Percentiles rank a stretch among this genome's conserved stretches.
Conservation (phyloP, 2,113 vertebrate genomes). For the Ictalurus furcatus region DNA sequence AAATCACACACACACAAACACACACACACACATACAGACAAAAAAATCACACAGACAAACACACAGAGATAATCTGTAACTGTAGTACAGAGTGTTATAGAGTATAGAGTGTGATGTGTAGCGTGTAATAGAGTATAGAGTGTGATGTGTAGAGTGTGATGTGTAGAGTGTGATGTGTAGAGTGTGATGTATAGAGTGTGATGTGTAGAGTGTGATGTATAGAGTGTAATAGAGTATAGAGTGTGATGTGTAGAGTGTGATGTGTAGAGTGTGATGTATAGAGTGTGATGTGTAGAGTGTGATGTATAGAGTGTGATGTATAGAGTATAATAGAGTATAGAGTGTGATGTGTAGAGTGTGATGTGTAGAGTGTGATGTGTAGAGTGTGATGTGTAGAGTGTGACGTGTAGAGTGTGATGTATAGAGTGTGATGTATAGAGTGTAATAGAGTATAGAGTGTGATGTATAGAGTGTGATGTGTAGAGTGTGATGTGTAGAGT, state of each 20-base stretch:
- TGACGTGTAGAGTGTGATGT: not conserved
- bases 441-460: constrained; percentile 3
- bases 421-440: not conserved
- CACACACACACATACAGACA: too few species aligned
- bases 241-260: not conserved
- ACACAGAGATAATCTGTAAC: not conserved
- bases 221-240: not conserved
- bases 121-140: not conserved
- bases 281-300: not conserved
- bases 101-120: not conserved
- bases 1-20: not conserved
- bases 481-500: not conserved
- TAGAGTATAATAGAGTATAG: not conserved
- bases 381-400: not conserved
- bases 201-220: not conserved
- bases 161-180: not conserved
- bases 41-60: not conserved
- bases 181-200: not conserved
- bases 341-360: not conserved
- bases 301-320: not conserved
- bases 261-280: not conserved
- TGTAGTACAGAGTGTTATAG: not conserved
- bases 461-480: not conserved
- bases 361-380: not conserved
- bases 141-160: not conserved